Evolutionary conservation across 2,113 vertebrate species (phyloP), one percentile per base, ranked within the genome.

Genomic region (Paratilapia polleni): DNA sequence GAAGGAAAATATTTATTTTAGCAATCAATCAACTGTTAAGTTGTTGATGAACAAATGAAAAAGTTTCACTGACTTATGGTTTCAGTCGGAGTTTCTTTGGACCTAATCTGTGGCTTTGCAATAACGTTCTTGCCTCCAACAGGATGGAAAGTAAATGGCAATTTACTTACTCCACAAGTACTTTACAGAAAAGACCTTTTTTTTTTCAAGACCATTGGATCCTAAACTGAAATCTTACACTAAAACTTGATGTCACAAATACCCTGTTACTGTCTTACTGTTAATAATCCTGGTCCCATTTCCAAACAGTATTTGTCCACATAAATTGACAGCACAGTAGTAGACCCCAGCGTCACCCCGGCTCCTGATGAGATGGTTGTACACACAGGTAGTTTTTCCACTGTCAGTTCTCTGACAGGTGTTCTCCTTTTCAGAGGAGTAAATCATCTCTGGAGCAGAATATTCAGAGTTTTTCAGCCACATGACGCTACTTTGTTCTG

Each of bases 381-480:
- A 34, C 34, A 34, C 34, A 6, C 34, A 34, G 34, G 34, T 34
- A n/a, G n/a, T n/a, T 34, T 34, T 3, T 34, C 34, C 34, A 34
- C 34, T 6, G 34, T 34, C 4, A 34, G 34, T 34, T 2, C 14
- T 49, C 47, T 49, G 47, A 4, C 47, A 49, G 47, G 8, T 14
- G 34, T 8, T 20, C 17, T 38, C 9, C 47, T 24, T n/a, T 15
- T 13, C 38, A 47, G 77, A 26, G n/a, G 63, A 74, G 63, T 88
- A 77, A 61, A 92, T 78, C 1, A 87, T 43, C 63, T 57, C 62
- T 20, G 77, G 57, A 28, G 36, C 20, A 74, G 76, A 84, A 36
- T 62, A 57, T 12, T 52, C 52, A 36, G 86, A 84, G 38, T 13
- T 81, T 89, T 70, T 91, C 41, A 92, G 36, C 87, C 87, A 93